Evolutionary conservation across 1,140 invertebrate genomes (phyloP).

Genomic region (Pomacea maculata): DNA sequence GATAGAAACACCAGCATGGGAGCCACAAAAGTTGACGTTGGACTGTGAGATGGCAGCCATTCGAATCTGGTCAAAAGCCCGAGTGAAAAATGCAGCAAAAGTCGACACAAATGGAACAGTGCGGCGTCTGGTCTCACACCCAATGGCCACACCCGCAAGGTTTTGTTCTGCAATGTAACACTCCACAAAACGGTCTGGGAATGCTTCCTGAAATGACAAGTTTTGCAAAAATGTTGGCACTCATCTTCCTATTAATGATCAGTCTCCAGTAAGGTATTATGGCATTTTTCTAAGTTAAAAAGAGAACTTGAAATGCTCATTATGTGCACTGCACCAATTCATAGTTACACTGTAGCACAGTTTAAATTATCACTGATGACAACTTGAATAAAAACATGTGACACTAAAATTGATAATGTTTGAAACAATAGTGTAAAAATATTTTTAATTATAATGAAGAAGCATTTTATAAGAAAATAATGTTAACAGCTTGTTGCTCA

Average conservation of each 20-base stretch:
- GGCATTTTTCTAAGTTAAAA: background rate
- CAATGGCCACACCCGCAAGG: conserved; percentile 94
- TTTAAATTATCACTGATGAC: no score
- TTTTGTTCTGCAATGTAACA: conserved; percentile 99
- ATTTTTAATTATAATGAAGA: background rate
- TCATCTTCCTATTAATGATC: no score
- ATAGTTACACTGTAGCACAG: no score
- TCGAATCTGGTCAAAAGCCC: conserved; percentile 95
- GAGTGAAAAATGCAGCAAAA: conserved; percentile 96
- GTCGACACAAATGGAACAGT: conserved; percentile 94
- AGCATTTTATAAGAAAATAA: background rate
- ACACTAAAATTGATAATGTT: no score
- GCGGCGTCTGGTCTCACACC: conserved; percentile 84
- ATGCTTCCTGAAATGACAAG: conserved; percentile 54
- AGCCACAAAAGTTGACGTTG: conserved; percentile 94
- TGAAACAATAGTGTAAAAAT: no score
- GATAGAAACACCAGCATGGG: conserved; percentile 93
- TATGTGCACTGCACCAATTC: no score
- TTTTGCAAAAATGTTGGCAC: no score
- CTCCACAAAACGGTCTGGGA: conserved; percentile 86
- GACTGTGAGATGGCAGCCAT: conserved; percentile 99
- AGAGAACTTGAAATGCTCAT: background rate
- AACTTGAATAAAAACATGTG: no score
- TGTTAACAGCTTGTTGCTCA: conserved; percentile 63
- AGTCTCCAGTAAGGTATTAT: background rate